Percentiles rank a stretch among this genome's conserved stretches.
Conservation (phyloP, 2,113 vertebrate species). For the Oenanthe melanoleuca region DNA sequence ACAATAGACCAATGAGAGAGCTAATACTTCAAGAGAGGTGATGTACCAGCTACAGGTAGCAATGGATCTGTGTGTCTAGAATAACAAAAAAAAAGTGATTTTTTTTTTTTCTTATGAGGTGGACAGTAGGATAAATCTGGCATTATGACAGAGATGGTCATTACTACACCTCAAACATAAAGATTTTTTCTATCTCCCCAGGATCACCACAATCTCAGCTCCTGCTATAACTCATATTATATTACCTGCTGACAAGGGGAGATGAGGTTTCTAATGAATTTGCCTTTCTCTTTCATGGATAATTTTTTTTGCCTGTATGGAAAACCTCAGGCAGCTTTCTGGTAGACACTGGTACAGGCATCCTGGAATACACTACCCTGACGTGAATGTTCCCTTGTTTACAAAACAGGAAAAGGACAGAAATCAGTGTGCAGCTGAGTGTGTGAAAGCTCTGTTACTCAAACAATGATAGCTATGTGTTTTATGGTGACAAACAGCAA, state of each 20-base stretch:
- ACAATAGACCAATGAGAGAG: neutral
- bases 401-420: conserved; percentile 42
- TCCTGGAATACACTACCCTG: neutral
- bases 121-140: neutral
- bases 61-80: neutral
- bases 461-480: neutral
- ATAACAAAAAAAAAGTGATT: neutral
- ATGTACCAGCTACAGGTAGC: neutral
- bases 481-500: neutral
- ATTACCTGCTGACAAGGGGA: neutral
- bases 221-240: neutral
- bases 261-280: neutral
- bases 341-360: neutral
- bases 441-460: neutral
- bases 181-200: neutral
- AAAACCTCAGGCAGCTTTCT: neutral
- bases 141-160: neutral
- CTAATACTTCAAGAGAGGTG: neutral
- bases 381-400: neutral
- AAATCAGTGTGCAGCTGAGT: neutral
- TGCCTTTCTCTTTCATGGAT: neutral
- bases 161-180: neutral
- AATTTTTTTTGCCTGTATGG: neutral
- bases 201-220: neutral
- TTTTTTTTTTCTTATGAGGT: neutral